Evolutionary conservation across 2,113 vertebrate species (phyloP), one percentile per base, ranked within the genome.

Genomic region (Suncus etruscus): DNA sequence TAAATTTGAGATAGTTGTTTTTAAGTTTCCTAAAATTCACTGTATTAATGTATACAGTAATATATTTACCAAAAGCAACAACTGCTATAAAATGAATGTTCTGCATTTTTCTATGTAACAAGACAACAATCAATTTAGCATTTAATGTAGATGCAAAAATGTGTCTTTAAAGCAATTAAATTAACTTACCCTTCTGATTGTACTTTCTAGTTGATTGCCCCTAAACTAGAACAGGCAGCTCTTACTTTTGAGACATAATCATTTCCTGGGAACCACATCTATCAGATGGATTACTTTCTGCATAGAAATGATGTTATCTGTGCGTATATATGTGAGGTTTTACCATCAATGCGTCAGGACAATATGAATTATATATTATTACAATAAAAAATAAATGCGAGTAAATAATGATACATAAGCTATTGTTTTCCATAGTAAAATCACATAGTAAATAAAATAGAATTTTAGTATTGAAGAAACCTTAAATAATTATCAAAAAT

Each of bases 131-230:
- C 89, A 92, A 95, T 90, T 90, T 77, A 92, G 47, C 78, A 88
- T 81, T 58, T 70, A 83, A 18, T 54, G 24, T 90, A 88, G 45
- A 77, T 93, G 70, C 68, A 82, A 84, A 9, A 86, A 95, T 95
- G 10, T 77, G 10, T 77, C 79, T 96, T 95, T 85, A 86, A 89
- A 94, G 70, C 78, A 96, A 92, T 80, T 90, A 96, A 95, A 77
- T 29, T 25, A 25, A 16, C 88, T 92, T 85, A 88, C 9, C 0
- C 47, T 84, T 92, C 86, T 61, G 75, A 85, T 31, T 72, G 14
- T 10, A 14, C 31, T 48, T 83, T 83, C 10, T 50, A 54, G 61
- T 61, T 18, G 0, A 81, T 82, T 87, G 91, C 51, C 24, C 74
- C 51, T 92, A 94, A 91, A 68, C 27, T 1, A 8, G 72, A 84